These are phyloP conservation scores for Cercopithecus mona DNA, from an alignment of 2,113 vertebrate genomes.

Conservation along the genomic window DNA sequence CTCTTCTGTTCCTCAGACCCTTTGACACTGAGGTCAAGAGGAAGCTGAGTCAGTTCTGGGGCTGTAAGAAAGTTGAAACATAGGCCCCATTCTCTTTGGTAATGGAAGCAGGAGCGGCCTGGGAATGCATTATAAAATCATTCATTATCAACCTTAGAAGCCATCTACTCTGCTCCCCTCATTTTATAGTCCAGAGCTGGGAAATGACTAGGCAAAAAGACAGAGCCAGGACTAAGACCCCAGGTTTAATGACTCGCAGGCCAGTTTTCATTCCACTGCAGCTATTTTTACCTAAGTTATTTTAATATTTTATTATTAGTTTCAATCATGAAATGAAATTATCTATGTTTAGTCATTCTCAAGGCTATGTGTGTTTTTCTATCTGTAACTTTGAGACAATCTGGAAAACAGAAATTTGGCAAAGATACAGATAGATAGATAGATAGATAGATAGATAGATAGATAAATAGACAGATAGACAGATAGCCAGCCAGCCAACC, in stretches of 20 bases:
- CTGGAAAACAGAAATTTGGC: constrained; percentile 13
- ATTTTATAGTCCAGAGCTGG: neutral
- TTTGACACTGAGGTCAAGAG: neutral
- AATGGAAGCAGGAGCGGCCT: neutral
- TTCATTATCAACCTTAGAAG: neutral
- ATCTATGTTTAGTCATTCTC: neutral
- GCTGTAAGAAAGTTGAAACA: neutral
- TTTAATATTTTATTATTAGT: neutral
- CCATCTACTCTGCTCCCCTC: neutral
- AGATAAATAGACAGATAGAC: neutral
- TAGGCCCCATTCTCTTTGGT: neutral
- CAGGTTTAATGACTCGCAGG: neutral
- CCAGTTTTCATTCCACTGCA: neutral
- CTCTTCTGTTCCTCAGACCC: neutral
- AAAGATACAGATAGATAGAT: neutral
- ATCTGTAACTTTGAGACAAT: neutral
- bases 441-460: neutral
- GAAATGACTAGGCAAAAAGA: neutral
- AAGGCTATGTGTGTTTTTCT: neutral
- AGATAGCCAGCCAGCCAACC: no score
- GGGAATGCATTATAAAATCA: neutral
- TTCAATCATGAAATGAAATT: constrained; percentile 6
- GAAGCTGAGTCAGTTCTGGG: neutral
- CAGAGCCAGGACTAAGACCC: neutral
- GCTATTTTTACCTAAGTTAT: neutral